Percentiles rank a stretch among this genome's conserved stretches.
Conservation (phyloP, 2,888 invertebrate species). For the Carterocephalus palaemon region DNA sequence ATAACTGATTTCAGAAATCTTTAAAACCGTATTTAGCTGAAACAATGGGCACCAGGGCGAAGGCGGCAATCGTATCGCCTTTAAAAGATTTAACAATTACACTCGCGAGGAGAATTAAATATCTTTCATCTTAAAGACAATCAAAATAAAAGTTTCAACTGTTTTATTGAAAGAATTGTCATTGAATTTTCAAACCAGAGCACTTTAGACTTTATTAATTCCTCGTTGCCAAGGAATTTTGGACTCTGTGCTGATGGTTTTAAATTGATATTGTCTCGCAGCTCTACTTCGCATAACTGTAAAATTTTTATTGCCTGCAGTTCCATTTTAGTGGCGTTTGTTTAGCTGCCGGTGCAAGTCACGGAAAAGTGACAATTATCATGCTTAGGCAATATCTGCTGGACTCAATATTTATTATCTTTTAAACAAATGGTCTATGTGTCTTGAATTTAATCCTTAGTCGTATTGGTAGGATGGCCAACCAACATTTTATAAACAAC, state of each 20-base stretch:
- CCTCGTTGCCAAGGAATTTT: conserved; percentile 7
- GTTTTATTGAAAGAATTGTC: conserved; percentile 25
- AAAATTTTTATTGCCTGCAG: conserved; percentile 53
- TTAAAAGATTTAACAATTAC: conserved; percentile 24
- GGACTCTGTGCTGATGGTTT: conserved; percentile 27
- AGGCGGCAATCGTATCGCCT: conserved; percentile 13
- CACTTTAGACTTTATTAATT: conserved; percentile 23
- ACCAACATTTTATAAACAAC: too few relatives aligned
- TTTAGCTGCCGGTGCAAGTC: conserved; percentile 41
- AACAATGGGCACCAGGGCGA: too few relatives aligned
- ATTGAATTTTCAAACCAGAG: conserved; percentile 22
- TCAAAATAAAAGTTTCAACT: conserved; percentile 25
- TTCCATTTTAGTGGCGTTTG: conserved; percentile 54
- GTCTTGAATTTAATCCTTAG: too few relatives aligned
- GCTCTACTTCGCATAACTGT: conserved; percentile 30
- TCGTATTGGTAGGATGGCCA: too few relatives aligned
- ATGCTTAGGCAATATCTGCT: not conserved
- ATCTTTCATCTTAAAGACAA: conserved; percentile 25
- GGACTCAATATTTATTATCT: not conserved
- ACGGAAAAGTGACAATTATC: not conserved
- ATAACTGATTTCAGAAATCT: too few relatives aligned
- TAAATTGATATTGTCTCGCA: conserved; percentile 37
- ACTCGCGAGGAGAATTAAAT: conserved; percentile 20
- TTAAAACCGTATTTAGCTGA: too few relatives aligned
- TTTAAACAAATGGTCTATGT: conserved; percentile 4